Conservation (phyloP, 2,888 invertebrate species). For the Cheilosia vulpina region DNA sequence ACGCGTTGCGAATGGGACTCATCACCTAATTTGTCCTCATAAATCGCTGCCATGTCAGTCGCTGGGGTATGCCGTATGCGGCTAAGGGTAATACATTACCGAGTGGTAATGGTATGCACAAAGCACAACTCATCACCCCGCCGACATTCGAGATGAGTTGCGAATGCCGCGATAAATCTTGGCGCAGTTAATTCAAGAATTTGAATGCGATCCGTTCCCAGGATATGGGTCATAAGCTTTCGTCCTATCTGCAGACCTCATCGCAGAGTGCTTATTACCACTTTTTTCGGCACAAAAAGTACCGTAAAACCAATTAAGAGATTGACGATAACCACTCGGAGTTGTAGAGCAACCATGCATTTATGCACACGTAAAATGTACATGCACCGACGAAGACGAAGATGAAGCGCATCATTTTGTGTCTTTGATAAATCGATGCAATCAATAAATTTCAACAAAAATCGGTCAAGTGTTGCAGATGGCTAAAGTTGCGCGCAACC, state of each 20-base stretch:
- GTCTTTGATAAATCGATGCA: conserved; percentile 76
- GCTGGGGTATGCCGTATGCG: no score
- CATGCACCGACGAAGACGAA: conserved; percentile 59
- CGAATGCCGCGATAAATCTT: conserved; percentile 64
- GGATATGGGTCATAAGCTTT: conserved; percentile 72
- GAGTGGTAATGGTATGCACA: background rate
- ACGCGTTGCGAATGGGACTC: conserved; percentile 36
- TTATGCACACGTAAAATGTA: background rate
- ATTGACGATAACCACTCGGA: conserved; percentile 71
- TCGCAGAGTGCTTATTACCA: conserved; percentile 69
- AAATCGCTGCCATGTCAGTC: conserved; percentile 46
- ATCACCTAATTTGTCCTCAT: conserved; percentile 74
- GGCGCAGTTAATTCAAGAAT: conserved; percentile 70
- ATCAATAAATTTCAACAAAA: conserved; percentile 75
- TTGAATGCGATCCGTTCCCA: conserved; percentile 61
- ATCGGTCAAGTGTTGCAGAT: conserved; percentile 73
- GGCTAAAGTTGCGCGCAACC: conserved; percentile 5
- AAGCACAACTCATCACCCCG: conserved; percentile 45
- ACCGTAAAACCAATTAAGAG: conserved; percentile 75
- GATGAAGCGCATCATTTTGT: conserved; percentile 74
- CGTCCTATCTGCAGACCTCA: conserved; percentile 64
- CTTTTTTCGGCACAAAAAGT: conserved; percentile 58
- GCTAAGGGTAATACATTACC: conserved; percentile 8
- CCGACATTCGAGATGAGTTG: conserved; percentile 50
- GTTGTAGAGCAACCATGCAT: conserved; percentile 42